Percentiles rank a stretch among this genome's conserved stretches.
These are phyloP conservation scores for Arothron firmamentum DNA, from an alignment of 2,113 vertebrate genomes.

Conservation along the genomic window DNA sequence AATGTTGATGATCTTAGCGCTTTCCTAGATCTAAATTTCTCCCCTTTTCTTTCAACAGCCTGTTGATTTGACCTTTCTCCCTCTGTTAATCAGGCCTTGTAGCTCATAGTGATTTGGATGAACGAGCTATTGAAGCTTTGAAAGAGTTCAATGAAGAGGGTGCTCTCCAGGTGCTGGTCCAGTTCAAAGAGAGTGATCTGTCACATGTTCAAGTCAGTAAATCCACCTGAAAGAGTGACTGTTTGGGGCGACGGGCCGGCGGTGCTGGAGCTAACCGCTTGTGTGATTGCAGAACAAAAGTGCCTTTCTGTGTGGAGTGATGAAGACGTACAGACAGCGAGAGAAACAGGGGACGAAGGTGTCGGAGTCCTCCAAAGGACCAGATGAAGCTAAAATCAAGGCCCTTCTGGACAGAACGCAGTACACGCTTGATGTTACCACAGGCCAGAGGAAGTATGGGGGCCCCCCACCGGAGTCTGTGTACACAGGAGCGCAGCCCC, in stretches of 20 bases:
- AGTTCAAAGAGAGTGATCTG: constrained; percentile 99
- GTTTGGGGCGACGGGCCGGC: too few species aligned
- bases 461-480: constrained; percentile 91
- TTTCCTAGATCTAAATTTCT: not conserved
- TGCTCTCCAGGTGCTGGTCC: constrained; percentile 92
- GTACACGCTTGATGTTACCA: constrained; percentile 97
- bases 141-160: constrained; percentile 99
- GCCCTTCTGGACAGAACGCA: constrained; percentile 91
- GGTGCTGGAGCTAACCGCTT: too few species aligned
- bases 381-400: constrained; percentile 97
- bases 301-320: constrained; percentile 99
- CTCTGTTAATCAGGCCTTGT: constrained; percentile 81
- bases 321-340: constrained; percentile 98
- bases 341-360: constrained; percentile 99
- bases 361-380: constrained; percentile 92
- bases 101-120: constrained; percentile 96
- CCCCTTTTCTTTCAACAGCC: not conserved
- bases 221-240: not conserved
- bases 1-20: too few species aligned
- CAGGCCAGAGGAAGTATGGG: constrained; percentile 96
- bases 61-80: too few species aligned
- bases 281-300: constrained; percentile 89
- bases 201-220: constrained; percentile 94
- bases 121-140: constrained; percentile 95
- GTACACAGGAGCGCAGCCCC: constrained; percentile 88